These are phyloP conservation scores for Scaptodrosophila latifasciaeformis DNA, from an alignment of 2,888 invertebrate genomes.

Conservation along the genomic window DNA sequence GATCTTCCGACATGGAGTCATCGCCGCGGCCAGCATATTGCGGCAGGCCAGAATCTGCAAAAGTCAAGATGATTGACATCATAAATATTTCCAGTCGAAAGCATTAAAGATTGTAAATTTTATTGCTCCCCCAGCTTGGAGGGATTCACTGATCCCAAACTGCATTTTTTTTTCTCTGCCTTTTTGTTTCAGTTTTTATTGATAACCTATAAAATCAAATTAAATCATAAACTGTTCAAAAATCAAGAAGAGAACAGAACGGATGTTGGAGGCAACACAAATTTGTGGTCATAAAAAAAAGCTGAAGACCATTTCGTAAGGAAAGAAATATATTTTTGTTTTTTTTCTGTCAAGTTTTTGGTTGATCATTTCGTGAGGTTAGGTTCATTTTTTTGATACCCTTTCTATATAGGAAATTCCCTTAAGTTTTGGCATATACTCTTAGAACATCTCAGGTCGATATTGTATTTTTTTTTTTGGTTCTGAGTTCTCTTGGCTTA, in stretches of 20 bases:
- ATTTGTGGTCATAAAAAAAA: conserved; percentile 59
- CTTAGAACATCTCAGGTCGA: no score
- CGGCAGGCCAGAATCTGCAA: conserved; percentile 85
- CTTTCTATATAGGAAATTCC: background rate
- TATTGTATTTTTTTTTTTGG: no score
- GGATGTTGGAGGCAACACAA: conserved; percentile 32
- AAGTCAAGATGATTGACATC: conserved; percentile 35
- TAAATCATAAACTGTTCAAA: conserved; percentile 66
- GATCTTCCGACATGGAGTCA: conserved; percentile 89
- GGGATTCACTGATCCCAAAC: no score
- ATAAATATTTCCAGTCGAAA: conserved; percentile 64
- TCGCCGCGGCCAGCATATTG: conserved; percentile 85
- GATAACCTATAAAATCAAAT: conserved; percentile 40
- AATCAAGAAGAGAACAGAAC: conserved; percentile 52
- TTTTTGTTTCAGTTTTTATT: conserved; percentile 45
- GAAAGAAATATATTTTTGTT: background rate
- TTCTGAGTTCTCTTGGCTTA: no score
- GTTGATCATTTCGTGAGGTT: no score
- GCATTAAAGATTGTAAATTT: conserved; percentile 70
- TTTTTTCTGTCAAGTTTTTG: no score
- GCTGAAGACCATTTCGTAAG: background rate
- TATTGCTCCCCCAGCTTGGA: conserved; percentile 30
- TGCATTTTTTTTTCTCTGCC: conserved; percentile 10
- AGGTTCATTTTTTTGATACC: background rate
- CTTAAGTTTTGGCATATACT: background rate